Conservation (phyloP, 2,113 vertebrate species). For the Fulmarus glacialis region DNA sequence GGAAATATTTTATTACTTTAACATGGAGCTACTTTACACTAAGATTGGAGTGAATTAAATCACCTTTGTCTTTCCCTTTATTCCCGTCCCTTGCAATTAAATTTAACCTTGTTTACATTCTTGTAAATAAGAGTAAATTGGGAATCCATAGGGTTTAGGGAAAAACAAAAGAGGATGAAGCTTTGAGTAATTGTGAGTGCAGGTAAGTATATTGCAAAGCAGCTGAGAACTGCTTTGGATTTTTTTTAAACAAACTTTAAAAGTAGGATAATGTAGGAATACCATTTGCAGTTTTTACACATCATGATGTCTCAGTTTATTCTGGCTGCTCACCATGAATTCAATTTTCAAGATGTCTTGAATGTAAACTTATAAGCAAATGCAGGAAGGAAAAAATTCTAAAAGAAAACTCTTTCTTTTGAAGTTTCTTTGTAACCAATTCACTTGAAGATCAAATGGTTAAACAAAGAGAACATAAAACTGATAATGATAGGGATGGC, state of each 20-base stretch:
- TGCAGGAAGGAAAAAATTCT: background rate
- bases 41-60: accelerated
- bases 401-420: background rate
- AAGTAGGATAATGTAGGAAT: background rate
- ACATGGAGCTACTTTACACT: background rate
- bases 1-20: background rate
- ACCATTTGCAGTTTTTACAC: background rate
- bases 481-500: background rate
- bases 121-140: background rate
- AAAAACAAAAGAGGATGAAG: background rate
- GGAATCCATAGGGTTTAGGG: background rate
- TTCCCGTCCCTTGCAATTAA: background rate
- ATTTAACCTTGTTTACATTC: background rate
- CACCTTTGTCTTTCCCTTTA: background rate
- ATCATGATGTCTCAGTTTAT: background rate
- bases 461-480: background rate
- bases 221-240: background rate
- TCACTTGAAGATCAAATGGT: background rate
- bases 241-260: background rate
- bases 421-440: background rate
- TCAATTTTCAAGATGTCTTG: background rate
- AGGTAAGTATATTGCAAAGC: background rate
- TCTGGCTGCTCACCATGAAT: background rate
- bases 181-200: background rate
- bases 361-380: background rate